Evolutionary conservation across 2,113 vertebrate species (phyloP).

Genomic region (Colossoma macropomum): DNA sequence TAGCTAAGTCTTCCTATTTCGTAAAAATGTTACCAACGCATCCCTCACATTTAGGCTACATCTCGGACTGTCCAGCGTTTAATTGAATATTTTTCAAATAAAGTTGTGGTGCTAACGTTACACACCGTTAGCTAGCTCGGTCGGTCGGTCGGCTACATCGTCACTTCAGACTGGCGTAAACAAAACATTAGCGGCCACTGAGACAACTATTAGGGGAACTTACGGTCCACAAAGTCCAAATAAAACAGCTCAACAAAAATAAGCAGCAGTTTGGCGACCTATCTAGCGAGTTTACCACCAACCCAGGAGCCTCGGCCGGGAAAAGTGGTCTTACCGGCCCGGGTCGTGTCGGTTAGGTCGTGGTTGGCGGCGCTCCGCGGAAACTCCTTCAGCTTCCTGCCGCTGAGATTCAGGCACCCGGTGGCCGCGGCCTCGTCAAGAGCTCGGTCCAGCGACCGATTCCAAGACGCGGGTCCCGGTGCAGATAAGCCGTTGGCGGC

Average conservation of each 20-base stretch:
- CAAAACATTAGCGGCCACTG: background rate
- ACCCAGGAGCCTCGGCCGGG: background rate
- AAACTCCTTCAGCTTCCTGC: conserved; percentile 98
- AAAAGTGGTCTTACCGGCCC: conserved; percentile 74
- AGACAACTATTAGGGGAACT: background rate
- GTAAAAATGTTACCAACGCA: no score
- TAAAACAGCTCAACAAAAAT: background rate
- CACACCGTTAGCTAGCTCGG: no score
- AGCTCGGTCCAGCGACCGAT: conserved; percentile 91
- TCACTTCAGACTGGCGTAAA: background rate
- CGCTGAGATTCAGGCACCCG: conserved; percentile 90
- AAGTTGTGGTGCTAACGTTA: no score
- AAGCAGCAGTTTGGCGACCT: background rate
- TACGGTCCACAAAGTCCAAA: background rate
- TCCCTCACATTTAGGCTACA: no score
- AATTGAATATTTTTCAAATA: no score
- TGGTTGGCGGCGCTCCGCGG: conserved; percentile 91
- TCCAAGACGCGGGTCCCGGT: conserved; percentile 86
- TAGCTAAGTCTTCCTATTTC: no score
- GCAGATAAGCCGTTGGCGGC: conserved; percentile 66
- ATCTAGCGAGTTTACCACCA: background rate
- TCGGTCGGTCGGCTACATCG: no score
- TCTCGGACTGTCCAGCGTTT: no score
- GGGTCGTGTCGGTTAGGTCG: conserved; percentile 95
- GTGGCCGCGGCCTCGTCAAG: conserved; percentile 92